These are phyloP conservation scores for Brachylomia viminalis DNA, from an alignment of 2,888 invertebrate genomes.

Conservation along the genomic window DNA sequence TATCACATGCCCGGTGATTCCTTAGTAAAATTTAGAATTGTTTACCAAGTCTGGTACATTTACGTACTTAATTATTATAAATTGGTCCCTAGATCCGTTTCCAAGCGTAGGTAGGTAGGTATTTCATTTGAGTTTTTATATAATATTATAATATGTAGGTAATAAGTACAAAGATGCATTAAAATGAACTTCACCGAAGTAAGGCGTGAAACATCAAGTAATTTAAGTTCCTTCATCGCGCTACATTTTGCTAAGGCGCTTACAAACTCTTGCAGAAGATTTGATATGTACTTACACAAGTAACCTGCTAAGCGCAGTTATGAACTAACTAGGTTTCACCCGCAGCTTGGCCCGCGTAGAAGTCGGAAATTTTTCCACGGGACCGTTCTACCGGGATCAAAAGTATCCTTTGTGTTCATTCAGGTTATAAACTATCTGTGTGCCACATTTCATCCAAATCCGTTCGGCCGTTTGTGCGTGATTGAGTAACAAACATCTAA, in stretches of 20 bases:
- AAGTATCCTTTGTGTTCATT: not conserved
- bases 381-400: not conserved
- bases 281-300: not conserved
- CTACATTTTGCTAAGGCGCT: constrained; percentile 23
- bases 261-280: constrained; percentile 12
- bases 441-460: not conserved
- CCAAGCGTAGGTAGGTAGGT: not conserved
- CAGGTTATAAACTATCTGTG: too few species aligned
- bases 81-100: constrained; percentile 50
- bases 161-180: not conserved
- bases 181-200: constrained; percentile 8
- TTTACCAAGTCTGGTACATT: constrained; percentile 58
- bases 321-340: not conserved
- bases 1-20: constrained; percentile 79
- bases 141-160: too few species aligned
- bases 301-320: not conserved
- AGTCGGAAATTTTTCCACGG: too few species aligned
- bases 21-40: constrained; percentile 65
- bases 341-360: not conserved
- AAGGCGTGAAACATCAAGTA: not conserved
- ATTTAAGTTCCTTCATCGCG: not conserved
- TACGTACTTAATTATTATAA: constrained; percentile 37
- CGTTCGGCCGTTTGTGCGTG: not conserved
- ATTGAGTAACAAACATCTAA: too few species aligned
- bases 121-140: too few species aligned